Evolutionary conservation across 2,113 vertebrate species (phyloP).

Genomic region (Rhabdomys dilectus): DNA sequence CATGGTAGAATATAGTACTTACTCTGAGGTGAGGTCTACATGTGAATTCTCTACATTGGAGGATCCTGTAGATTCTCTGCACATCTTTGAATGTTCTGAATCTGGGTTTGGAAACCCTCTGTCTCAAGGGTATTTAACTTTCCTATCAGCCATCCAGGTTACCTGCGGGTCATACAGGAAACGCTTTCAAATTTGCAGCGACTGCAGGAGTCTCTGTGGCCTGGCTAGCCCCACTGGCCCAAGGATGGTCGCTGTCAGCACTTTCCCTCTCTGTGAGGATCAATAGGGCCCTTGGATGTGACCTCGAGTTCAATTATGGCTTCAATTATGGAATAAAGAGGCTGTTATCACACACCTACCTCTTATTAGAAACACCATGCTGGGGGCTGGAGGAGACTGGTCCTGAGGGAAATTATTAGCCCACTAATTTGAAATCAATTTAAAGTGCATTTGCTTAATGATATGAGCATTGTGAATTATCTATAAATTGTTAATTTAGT

Average conservation of each 20-base stretch:
- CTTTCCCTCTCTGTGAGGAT: conserved; percentile 71
- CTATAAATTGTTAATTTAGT: conserved; percentile 86
- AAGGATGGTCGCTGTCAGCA: conserved; percentile 76
- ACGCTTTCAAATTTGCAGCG: conserved; percentile 39
- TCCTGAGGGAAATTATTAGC: conserved; percentile 86
- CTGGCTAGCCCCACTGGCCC: neutral
- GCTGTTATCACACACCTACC: conserved; percentile 71
- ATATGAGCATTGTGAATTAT: conserved; percentile 83
- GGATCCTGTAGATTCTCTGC: neutral
- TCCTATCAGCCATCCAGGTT: neutral
- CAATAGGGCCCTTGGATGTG: conserved; percentile 80
- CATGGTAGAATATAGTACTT: neutral
- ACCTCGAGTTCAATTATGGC: conserved; percentile 82
- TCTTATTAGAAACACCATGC: conserved; percentile 41
- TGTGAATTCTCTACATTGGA: neutral
- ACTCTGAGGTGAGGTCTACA: neutral
- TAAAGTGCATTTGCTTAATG: conserved; percentile 89
- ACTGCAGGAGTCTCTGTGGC: conserved; percentile 10
- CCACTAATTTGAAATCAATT: conserved; percentile 89
- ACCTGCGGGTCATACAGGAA: neutral
- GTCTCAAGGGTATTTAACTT: conserved; percentile 59
- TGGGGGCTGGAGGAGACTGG: conserved; percentile 57
- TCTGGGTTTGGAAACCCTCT: neutral
- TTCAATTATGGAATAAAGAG: conserved; percentile 79
- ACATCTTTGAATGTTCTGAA: neutral